A percentile compares a stretch with the other conserved stretches of the same genome.
phyloP scores from a whole-genome alignment of 2,888 invertebrate species.

The Microctonus brassicae region DNA sequence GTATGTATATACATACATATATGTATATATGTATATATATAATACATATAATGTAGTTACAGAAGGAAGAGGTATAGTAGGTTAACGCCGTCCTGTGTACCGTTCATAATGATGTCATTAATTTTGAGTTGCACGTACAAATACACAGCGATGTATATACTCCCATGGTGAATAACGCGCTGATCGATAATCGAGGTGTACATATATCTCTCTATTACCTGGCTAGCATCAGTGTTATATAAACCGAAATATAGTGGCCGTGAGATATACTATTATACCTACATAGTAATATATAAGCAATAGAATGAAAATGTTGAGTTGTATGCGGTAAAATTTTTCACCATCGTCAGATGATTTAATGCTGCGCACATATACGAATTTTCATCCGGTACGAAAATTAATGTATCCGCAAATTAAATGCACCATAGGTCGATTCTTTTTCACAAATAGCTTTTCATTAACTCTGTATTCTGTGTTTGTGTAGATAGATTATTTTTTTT shows the following conservation, averaged over 20 bases:
- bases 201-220: constrained; percentile 28
- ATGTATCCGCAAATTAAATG: constrained; percentile 40
- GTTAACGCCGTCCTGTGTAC: constrained; percentile 37
- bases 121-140: constrained; percentile 38
- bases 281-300: background rate
- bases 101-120: constrained; percentile 47
- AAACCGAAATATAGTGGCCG: background rate
- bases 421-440: constrained; percentile 31
- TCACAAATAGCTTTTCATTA: constrained; percentile 25
- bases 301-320: background rate
- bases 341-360: constrained; percentile 22
- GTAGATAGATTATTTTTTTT: too few relatives aligned
- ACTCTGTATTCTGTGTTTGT: constrained; percentile 10
- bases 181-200: constrained; percentile 40
- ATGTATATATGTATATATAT: constrained; percentile 2
- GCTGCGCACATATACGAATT: background rate
- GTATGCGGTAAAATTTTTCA: constrained; percentile 1
- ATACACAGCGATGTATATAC: constrained; percentile 27
- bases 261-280: background rate
- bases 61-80: constrained; percentile 29
- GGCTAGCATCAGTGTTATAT: constrained; percentile 22
- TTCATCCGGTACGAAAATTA: constrained; percentile 30
- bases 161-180: constrained; percentile 15
- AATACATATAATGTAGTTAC: constrained; percentile 1
- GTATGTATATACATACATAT: constrained; percentile 4